Evolutionary conservation across 2,797 vertebrate genomes (phyloP), one percentile per base, ranked within the genome.

Genomic region (Lateolabrax maculatus): DNA sequence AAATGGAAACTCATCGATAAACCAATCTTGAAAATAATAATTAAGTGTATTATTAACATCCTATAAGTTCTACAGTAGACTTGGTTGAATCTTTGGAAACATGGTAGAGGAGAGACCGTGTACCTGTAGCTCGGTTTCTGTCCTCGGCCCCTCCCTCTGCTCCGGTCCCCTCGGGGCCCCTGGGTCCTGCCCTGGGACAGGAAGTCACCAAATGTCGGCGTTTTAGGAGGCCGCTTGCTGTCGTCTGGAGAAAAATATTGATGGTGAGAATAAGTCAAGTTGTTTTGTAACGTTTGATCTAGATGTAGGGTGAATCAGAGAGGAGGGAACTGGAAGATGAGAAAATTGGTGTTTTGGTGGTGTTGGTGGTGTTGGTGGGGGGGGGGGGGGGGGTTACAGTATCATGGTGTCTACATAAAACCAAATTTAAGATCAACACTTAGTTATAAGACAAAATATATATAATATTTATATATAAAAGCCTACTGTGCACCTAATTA

Each of bases 51-150:
- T 48, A n/a, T 48, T 4, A 48, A n/a, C 44, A 21, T 27, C 48
- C n/a, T 3, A 6, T 1, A 5, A 1, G 51, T 0, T 25, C 16
- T 48, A 5, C 48, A 34, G 21, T 3, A 2, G 52, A 31, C 13
- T 9, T 8, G 29, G 18, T 41, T 6, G 7, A 10, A n/a, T 31
- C 25, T 31, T 21, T 5, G 9, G 21, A 21, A 1, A 1, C 19
- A 25, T 18, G 0, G 39, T 12, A 31, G 27, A 56, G 27, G 39
- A 56, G 16, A 49, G 13, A 12, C n/a, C 16, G 3, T 27, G 44
- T 56, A 98, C 97, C 97, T 98, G 94, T 98, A 98, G 79, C 94
- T 94, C 1, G 93, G 95, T 68, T 88, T 95, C 90, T 92, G 95
- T 49, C 91, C 92, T 60, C 89, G 84, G 27, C 93, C 91, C 64